Base-by-base conservation (phyloP, 2,888 invertebrate species). In the Synergus japonicus region DNA sequence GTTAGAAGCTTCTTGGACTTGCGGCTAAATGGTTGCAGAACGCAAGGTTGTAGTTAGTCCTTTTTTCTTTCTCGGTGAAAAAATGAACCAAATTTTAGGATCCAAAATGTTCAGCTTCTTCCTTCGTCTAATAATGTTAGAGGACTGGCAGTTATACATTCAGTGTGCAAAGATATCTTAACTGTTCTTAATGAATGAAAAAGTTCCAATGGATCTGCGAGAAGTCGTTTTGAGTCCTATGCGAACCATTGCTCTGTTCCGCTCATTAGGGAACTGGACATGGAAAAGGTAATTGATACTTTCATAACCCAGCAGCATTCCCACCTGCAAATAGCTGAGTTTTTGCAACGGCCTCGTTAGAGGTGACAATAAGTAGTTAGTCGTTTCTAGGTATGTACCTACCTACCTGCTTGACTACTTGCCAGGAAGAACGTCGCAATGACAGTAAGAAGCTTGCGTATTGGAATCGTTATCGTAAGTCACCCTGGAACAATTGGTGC, bases 311-410 rank as follows among this genome's bases (percentile, higher is more conserved):
- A 86, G 86, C 87, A 87, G 87, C 91, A 91, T 91, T 91, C 90
- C 90, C 90, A 90, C 89, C 89, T 89, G 90, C 88, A 87, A 87
- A 88, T 87, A 88, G 85, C 85, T 86, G 80, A 86, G 86, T 89
- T 89, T 88, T 89, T 88, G 85, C 85, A 44, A 80, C 84, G 85
- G 87, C 86, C 90, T 91, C 91, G 89, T 91, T 91, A 91, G 86
- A 91, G 91, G 91, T 91, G 91, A 91, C 91, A 91, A 91, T 91
- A 91, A 90, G 90, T 91, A 90, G 89, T 89, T 90, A 88, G 84
- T 86, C 86, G 86, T 89, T 90, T 91, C 91, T 89, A 90, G 87
- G 89, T 90, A 90, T 82, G 82, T 88, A 85, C 64, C 76, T 77
- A 60, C 79, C 79, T 77, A 69, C 79, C 79, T 69, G 76, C 66